phyloP scores from a whole-genome alignment of 1,140 invertebrate species.

The Microplitis demolitor region DNA sequence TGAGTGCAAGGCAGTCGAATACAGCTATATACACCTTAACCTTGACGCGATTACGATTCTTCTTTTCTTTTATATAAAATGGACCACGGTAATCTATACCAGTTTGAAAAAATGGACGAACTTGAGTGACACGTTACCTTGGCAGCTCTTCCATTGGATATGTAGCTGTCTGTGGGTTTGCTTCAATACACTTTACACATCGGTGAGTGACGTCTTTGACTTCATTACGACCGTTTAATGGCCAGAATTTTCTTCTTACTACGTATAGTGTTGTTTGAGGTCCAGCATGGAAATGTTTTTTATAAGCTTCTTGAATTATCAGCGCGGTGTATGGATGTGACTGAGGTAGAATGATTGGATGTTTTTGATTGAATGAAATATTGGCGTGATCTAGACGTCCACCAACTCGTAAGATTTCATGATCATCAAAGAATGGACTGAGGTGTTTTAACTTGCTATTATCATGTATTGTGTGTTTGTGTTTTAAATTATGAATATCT shows the following conservation, averaged over 20 bases:
- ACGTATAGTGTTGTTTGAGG: constrained; percentile 1
- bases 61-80: no score
- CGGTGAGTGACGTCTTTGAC: background rate
- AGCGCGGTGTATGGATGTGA: background rate
- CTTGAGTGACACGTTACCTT: no score
- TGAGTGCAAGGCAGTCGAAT: no score
- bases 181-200: background rate
- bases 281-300: background rate
- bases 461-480: background rate
- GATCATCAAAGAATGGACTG: background rate
- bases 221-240: background rate
- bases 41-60: no score
- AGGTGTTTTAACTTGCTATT: background rate
- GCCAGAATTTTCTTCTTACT: background rate
- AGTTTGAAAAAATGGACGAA: no score
- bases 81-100: no score
- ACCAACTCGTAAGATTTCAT: background rate
- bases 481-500: background rate
- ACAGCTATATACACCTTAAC: no score
- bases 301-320: background rate
- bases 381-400: background rate
- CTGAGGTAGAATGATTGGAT: background rate
- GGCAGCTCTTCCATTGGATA: no score
- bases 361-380: background rate
- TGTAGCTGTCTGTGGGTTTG: no score